Evolutionary conservation across 2,113 vertebrate species (phyloP), one percentile per base, ranked within the genome.

Genomic region (Orthonyx spaldingii): DNA sequence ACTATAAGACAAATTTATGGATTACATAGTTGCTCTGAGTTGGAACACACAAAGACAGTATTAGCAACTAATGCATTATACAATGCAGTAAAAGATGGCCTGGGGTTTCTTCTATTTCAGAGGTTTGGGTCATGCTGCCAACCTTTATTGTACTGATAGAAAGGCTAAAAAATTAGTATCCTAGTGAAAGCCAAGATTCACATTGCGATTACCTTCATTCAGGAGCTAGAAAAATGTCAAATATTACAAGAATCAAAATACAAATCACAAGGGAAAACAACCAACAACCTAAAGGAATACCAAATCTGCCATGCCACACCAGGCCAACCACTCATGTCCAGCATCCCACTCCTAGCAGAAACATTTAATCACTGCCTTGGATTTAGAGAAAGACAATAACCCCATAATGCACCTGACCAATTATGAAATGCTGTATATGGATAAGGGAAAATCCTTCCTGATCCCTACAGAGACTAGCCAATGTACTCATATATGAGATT

Each of bases 381-480:
- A 77, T 65, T 89, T 83, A 7, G 8, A 91, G 84, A 83, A 76
- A 93, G 53, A 77, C 85, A 90, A 78, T 39, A 87, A 93, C 60
- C 92, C 89, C 90, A 90, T 86, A 93, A 94, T 81, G 50, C 90
- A 95, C 92, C 88, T 90, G 75, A 75, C 46, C 90, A 92, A 88
- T 92, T 96, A 96, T 9, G 14, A 93, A 96, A 86, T 80, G 30
- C 35, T 94, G 63, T 70, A 47, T 70, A 83, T 55, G 88, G 90
- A 86, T 92, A 86, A 90, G 18, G 57, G 68, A 93, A 94, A 95
- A 94, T 94, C 94, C 92, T 86, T 95, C 60, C 76, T 93, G 90
- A 95, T 96, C 94, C 86, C 86, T 92, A 86, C 56, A 93, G 88
- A 95, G 83, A 84, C 83, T 61, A 94, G 42, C 32, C 79, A 77